Evolutionary conservation across 2,888 invertebrate species (phyloP), one percentile per base, ranked within the genome.

Genomic region (Protodeltote pygarga): DNA sequence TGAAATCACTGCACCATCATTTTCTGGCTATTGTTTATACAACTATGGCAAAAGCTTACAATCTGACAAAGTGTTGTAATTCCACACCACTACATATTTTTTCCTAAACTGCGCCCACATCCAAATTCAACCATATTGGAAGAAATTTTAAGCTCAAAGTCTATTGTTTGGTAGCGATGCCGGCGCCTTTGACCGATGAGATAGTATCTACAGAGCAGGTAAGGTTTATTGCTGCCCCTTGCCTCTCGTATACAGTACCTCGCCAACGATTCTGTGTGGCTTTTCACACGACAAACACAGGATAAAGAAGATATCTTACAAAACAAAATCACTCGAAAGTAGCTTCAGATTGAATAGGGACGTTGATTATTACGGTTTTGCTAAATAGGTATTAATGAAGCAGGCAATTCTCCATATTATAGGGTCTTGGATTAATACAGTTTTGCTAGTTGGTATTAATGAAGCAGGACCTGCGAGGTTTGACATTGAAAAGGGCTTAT

Each of bases 181-280:
- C 89, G 90, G 90, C 85, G 84, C 81, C 87, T 91, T 91, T 91
- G 90, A 88, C 82, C 78, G 83, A 69, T 52, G 64, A 89, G 90
- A 90, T 90, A 90, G 87, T 82, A 90, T 90, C 90, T 89, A 86
- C 40, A 81, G 81, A 75, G 83, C 90, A 90, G 91, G 91, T 91
- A 91, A 85, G 84, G 82, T 85, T 88, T 89, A 88, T 87, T 82
- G 77, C 80, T 77, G 75, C 79, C 58, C 70, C 65, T 60, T 57
- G 54, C 61, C 67, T 63, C 65, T 51, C 62, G 64, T 46, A 68
- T 66, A 65, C 74, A 63, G 69, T 68, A 62, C 61, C 49, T 69
- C 71, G 71, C 76, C 68, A 73, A 68, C 71, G 49, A 61, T 55
- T 27, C 45, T 72, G 79, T 81, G 83, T 80, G 79, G 78, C 75